A percentile compares a stretch with the other conserved stretches of the same genome.
Conservation (phyloP, 2,888 invertebrate genomes). For the Furcula furcula region DNA sequence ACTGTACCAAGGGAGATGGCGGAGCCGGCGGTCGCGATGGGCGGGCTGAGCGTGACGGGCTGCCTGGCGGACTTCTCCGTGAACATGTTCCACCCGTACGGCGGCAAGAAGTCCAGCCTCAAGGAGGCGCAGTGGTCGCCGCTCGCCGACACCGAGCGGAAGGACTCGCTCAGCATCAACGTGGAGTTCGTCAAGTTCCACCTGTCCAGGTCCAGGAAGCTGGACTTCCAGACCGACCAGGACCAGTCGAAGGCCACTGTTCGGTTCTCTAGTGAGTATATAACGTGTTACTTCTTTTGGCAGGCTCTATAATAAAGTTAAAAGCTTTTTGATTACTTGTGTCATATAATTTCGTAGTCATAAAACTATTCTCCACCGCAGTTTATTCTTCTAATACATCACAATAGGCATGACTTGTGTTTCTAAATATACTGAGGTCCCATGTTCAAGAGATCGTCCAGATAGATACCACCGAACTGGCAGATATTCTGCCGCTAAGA, state of each 20-base stretch:
- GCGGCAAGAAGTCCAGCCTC: constrained; percentile 91
- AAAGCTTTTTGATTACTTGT: too few relatives aligned
- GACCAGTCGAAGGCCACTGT: constrained; percentile 94
- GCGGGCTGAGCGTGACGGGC: constrained; percentile 96
- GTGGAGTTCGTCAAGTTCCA: constrained; percentile 99
- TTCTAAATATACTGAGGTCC: too few relatives aligned
- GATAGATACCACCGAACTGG: too few relatives aligned
- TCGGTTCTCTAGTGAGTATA: constrained; percentile 93
- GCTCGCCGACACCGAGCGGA: constrained; percentile 92
- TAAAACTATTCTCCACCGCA: too few relatives aligned
- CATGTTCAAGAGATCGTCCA: too few relatives aligned
- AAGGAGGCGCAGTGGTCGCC: constrained; percentile 91
- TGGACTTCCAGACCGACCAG: constrained; percentile 87
- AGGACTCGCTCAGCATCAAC: constrained; percentile 97
- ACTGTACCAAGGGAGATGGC: constrained; percentile 83
- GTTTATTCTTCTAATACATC: too few relatives aligned
- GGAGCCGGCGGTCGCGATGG: constrained; percentile 85
- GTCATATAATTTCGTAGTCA: too few relatives aligned
- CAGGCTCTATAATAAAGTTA: too few relatives aligned
- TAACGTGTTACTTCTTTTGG: too few relatives aligned
- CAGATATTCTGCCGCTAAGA: too few relatives aligned
- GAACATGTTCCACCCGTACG: constrained; percentile 99
- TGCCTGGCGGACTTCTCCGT: constrained; percentile 98
- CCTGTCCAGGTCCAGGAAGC: constrained; percentile 93
- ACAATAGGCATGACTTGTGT: too few relatives aligned